Percentiles rank a stretch among this genome's conserved stretches.
Conservation (phyloP, 2,888 invertebrate species). For the Mesoligia furuncula region DNA sequence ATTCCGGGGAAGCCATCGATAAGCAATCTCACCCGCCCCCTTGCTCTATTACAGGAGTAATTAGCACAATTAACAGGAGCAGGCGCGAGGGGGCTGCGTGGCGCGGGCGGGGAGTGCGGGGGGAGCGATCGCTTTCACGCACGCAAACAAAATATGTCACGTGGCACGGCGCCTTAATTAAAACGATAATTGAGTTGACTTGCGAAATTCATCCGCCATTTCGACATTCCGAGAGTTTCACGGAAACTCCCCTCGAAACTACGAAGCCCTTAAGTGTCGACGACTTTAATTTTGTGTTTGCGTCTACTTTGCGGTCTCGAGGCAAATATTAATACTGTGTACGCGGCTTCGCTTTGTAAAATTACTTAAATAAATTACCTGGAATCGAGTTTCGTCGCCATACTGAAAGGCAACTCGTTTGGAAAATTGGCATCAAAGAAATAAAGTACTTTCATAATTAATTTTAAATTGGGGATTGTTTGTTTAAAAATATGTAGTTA, state of each 20-base stretch:
- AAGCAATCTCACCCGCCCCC: constrained; percentile 88
- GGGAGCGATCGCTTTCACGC: constrained; percentile 88
- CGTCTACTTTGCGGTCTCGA: constrained; percentile 88
- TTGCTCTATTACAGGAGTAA: constrained; percentile 90
- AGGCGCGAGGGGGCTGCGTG: constrained; percentile 70
- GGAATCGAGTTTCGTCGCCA: constrained; percentile 82
- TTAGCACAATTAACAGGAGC: constrained; percentile 90
- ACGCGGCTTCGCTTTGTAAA: constrained; percentile 84
- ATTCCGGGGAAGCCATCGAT: constrained; percentile 87
- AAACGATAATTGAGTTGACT: constrained; percentile 91
- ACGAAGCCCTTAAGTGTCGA: constrained; percentile 89
- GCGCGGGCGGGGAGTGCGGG: constrained; percentile 63
- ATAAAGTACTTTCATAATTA: constrained; percentile 58
- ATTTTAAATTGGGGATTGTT: constrained; percentile 40
- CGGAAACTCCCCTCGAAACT: constrained; percentile 87
- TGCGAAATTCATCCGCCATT: constrained; percentile 90
- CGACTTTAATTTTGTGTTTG: constrained; percentile 90
- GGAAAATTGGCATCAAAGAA: constrained; percentile 77
- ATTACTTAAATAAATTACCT: constrained; percentile 88
- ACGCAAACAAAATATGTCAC: constrained; percentile 91
- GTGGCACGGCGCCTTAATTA: constrained; percentile 90
- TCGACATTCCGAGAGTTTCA: constrained; percentile 89
- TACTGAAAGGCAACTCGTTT: constrained; percentile 75
- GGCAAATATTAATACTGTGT: constrained; percentile 88
- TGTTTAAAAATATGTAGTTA: constrained; percentile 15